Percentiles rank a stretch among this genome's conserved stretches.
Evolutionary conservation across 2,113 vertebrate genomes (phyloP).

Genomic region (Chloropsis cyanopogon): DNA sequence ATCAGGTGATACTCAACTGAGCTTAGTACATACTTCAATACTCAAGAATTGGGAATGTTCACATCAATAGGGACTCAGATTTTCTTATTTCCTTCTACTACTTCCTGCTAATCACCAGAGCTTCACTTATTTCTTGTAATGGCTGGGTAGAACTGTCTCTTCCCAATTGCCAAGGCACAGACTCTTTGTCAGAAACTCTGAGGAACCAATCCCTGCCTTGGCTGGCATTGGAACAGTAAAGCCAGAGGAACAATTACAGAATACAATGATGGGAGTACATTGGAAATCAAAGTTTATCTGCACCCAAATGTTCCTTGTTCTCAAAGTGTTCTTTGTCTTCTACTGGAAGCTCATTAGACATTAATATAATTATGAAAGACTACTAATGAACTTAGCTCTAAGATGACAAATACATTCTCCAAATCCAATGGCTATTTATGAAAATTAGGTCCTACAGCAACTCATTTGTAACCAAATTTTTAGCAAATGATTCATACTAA

Average conservation of each 20-base stretch:
- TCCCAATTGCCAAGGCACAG: background rate
- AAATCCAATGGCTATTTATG: background rate
- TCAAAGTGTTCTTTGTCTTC: background rate
- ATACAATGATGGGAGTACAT: rapidly evolving
- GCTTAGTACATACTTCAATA: background rate
- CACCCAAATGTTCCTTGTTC: background rate
- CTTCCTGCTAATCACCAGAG: background rate
- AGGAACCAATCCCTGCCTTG: background rate
- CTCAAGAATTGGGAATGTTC: background rate
- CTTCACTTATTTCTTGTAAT: background rate
- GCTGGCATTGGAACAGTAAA: background rate
- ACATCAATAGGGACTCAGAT: background rate
- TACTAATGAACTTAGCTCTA: background rate
- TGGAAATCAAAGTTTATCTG: rapidly evolving
- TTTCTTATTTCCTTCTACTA: background rate
- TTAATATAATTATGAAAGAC: background rate
- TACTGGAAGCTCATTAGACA: background rate
- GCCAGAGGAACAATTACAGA: background rate
- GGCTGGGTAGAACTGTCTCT: background rate
- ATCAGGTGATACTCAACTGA: background rate
- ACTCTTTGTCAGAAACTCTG: background rate
- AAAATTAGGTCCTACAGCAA: background rate
- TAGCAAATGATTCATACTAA: background rate
- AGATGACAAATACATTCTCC: background rate
- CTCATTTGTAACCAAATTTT: background rate